Evolutionary conservation across 2,888 invertebrate species (phyloP), one percentile per base, ranked within the genome.

Genomic region (Acronicta psi): DNA sequence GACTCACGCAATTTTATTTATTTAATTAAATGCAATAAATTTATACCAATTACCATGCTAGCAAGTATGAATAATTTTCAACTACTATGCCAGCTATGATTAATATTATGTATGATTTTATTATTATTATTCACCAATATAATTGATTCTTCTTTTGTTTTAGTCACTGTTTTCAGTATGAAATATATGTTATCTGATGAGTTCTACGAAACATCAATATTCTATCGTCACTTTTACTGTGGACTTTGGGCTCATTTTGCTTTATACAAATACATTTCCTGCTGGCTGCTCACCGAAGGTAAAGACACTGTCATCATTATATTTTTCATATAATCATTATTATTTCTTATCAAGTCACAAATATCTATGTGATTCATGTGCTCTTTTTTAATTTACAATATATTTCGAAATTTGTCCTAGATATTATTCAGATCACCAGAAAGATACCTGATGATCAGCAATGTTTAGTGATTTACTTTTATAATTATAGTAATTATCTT

Each of bases 251-350:
- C 97, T 0, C 96, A 98, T 83, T 95, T 97, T 55, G 96, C 96
- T 13, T 91, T 99, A 5, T 98, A 98, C 88, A 99, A 99, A 87
- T 99, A 99, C 83, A 97, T 99, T 47, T 97, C 98, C 1, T 97
- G 97, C 84, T 99, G 99, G 99, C 94, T 99, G 42, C 93, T 99
- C 17, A 96, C 98, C 3, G 98, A 98, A 95, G 98, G 98, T 81
- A 96, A 76, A 46, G n/a, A 34, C 23, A 18, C 17, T 51, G 47
- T 47, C 18, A 58, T 51, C 17, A 49, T 56, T 61, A 56, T 46
- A n/a, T n/a, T n/a, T n/a, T n/a, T n/a, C n/a, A n/a, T n/a, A n/a
- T n/a, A n/a, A n/a, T n/a, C n/a, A n/a, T n/a, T n/a, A n/a, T n/a
- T n/a, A n/a, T n/a, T n/a, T 34, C 31, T 53, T 67, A 64, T 72